Evolutionary conservation across 2,797 vertebrate genomes (phyloP).

Genomic region (Pachyuromys duprasi): DNA sequence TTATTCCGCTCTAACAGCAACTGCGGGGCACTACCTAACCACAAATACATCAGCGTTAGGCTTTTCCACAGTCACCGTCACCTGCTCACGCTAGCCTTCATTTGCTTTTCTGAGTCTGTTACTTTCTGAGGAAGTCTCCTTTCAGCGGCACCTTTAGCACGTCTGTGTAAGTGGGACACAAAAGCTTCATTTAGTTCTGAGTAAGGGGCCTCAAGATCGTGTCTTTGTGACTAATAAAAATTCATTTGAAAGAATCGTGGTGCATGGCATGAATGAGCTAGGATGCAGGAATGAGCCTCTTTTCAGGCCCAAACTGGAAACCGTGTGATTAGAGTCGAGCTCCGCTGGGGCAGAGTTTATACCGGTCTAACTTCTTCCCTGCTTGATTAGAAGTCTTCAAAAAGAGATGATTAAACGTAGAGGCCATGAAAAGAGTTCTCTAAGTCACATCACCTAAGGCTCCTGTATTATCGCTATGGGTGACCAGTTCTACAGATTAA

Average conservation of each 20-base stretch:
- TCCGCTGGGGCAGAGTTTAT: not conserved
- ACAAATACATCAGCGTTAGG: not conserved
- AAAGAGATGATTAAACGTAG: not conserved
- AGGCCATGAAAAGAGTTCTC: not conserved
- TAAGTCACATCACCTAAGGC: not conserved
- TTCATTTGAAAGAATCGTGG: not conserved
- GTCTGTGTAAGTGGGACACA: not conserved
- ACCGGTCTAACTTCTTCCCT: not conserved
- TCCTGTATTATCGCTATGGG: not conserved
- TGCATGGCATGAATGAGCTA: not conserved
- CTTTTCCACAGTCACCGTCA: not conserved
- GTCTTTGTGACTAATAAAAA: not conserved
- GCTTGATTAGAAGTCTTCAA: not conserved
- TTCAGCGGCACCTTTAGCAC: not conserved
- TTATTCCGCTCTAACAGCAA: not conserved
- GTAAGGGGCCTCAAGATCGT: not conserved
- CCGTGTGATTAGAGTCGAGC: not conserved
- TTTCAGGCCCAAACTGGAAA: not conserved
- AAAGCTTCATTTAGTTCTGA: not conserved
- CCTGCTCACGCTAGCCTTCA: not conserved
- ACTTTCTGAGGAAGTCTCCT: not conserved
- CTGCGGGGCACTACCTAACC: not conserved
- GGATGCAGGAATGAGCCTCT: not conserved
- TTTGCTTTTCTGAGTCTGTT: not conserved
- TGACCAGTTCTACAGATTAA: not conserved